A percentile compares a stretch with the other conserved stretches of the same genome.
These are phyloP conservation scores for Monochamus alternatus DNA, from an alignment of 2,888 invertebrate genomes.

Conservation along the genomic window DNA sequence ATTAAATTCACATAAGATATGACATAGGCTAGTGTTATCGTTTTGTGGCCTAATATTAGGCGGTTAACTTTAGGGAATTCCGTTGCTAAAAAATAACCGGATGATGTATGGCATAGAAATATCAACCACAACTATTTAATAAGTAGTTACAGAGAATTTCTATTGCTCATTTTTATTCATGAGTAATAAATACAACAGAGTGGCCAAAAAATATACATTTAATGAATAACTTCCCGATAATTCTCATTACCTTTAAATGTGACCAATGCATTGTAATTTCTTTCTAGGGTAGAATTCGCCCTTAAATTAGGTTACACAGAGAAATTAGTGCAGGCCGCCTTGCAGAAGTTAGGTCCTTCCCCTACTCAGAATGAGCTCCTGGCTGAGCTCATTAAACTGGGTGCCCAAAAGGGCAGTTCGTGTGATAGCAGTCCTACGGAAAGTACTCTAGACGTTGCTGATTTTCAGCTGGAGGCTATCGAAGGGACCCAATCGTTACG, in stretches of 20 bases:
- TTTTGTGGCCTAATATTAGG: too few relatives aligned
- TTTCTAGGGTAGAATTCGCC: slow-evolving; percentile 86
- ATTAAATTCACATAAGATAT: too few relatives aligned
- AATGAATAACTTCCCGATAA: too few relatives aligned
- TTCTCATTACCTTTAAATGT: neutral
- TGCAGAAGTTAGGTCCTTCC: slow-evolving; percentile 88
- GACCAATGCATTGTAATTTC: slow-evolving; percentile 29
- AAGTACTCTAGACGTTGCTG: slow-evolving; percentile 58
- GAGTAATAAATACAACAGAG: too few relatives aligned
- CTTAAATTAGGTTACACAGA: slow-evolving; percentile 94
- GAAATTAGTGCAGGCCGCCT: slow-evolving; percentile 85
- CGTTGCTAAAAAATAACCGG: too few relatives aligned
- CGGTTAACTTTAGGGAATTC: too few relatives aligned
- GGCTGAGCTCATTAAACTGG: slow-evolving; percentile 90
- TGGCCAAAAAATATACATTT: too few relatives aligned
- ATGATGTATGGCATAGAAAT: too few relatives aligned
- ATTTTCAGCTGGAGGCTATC: slow-evolving; percentile 58
- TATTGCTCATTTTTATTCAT: too few relatives aligned
- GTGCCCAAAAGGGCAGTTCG: slow-evolving; percentile 72
- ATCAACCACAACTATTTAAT: too few relatives aligned
- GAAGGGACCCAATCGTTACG: slow-evolving; percentile 70
- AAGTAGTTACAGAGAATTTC: too few relatives aligned
- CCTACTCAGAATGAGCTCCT: slow-evolving; percentile 91
- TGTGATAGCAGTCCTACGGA: slow-evolving; percentile 68
- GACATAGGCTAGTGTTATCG: too few relatives aligned